A percentile compares a stretch with the other conserved stretches of the same genome.
Conservation (phyloP, 1,140 invertebrate genomes). For the Melanaphis sacchari region DNA sequence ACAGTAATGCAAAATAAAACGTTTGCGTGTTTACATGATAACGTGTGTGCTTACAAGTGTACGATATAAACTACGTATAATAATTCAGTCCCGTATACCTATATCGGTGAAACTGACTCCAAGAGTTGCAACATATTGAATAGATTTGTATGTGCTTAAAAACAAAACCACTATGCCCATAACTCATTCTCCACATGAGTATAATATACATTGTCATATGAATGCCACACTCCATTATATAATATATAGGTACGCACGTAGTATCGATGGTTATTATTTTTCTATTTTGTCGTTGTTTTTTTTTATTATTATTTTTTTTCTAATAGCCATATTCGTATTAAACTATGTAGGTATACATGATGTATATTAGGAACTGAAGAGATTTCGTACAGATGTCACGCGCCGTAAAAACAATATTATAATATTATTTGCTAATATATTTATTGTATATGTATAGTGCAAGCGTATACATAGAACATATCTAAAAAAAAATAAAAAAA, state of each 20-base stretch:
- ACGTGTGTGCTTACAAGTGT: background rate
- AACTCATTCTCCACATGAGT: background rate
- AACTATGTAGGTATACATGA: background rate
- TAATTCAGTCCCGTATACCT: background rate
- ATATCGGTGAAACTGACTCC: background rate
- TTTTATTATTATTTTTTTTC: too few relatives aligned
- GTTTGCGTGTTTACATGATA: background rate
- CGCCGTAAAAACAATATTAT: background rate
- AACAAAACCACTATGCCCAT: background rate
- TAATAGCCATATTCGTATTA: background rate
- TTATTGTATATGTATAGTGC: background rate
- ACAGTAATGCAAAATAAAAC: background rate
- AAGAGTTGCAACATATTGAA: constrained; percentile 17
- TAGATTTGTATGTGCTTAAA: background rate
- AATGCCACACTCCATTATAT: background rate
- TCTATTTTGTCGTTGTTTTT: background rate
- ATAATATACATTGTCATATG: constrained; percentile 1
- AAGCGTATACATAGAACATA: too few relatives aligned
- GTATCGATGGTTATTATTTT: constrained; percentile 15
- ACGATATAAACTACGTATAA: background rate
- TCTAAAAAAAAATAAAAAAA: background rate
- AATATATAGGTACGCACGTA: background rate
- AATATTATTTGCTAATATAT: constrained; percentile 15
- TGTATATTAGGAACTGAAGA: background rate
- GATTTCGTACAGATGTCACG: background rate